Evolutionary conservation across 2,113 vertebrate species (phyloP), one percentile per base, ranked within the genome.

Genomic region (Catharus bicknelli): DNA sequence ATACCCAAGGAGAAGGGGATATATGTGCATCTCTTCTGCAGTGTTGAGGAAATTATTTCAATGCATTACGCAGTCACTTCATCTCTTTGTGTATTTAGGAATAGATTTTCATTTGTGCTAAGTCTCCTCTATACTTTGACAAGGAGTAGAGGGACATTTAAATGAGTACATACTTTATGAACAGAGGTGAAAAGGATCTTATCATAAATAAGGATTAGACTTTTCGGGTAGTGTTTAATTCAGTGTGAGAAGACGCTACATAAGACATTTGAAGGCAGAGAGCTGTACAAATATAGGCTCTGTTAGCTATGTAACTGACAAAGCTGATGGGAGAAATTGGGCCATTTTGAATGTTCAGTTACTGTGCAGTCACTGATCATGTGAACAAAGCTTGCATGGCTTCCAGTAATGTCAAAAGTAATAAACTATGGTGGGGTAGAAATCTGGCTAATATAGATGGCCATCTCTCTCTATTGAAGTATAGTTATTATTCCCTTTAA

Each of bases 121-220:
- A 72, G 62, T 84, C 83, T 86, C 77, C 45, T 82, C 72, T 66
- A 62, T 64, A 51, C 21, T 89, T 68, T 93, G 77, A 64, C 81
- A 90, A 58, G 54, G 57, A 84, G 54, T 84, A 88, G 70, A 79
- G 12, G 90, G 74, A 82, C 74, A 51, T 95, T 92, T 88, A 88
- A 86, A 94, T 92, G 74, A 90, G 58, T 76, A 79, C 43, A 58
- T 76, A 36, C 62, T 84, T 90, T 73, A 92, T 47, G 81, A 89
- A 64, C 29, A 87, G 58, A 84, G 58, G 77, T 93, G 70, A 82
- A 93, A 86, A 90, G 89, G 62, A 84, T 72, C 86, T 96, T 96
- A 94, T 72, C 27, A 90, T 94, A 95, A 96, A 95, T 94, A 94
- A 92, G 83, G 84, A 92, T 96, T 95, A 94, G 42, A 72, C 36